These are phyloP conservation scores for Watsonalla cultraria DNA, from an alignment of 2,888 invertebrate species.

Conservation along the genomic window DNA sequence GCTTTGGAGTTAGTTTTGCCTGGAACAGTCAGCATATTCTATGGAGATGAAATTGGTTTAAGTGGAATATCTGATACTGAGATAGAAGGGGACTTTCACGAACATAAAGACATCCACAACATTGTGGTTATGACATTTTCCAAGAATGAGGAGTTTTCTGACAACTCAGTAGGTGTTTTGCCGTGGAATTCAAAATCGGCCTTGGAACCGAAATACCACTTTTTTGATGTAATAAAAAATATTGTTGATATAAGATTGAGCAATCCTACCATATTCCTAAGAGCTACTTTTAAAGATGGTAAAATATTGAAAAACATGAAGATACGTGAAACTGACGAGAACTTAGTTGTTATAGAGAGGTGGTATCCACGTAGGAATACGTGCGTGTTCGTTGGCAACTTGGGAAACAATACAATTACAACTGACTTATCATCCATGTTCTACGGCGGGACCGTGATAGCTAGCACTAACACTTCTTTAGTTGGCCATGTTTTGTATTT, in stretches of 20 bases:
- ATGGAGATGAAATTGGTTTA: constrained; percentile 93
- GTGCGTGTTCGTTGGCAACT: constrained; percentile 86
- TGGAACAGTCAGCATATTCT: constrained; percentile 91
- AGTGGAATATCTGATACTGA: constrained; percentile 72
- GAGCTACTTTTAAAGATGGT: constrained; percentile 82
- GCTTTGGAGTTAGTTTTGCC: constrained; percentile 90
- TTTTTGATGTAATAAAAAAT: constrained; percentile 74
- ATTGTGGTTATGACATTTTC: constrained; percentile 84
- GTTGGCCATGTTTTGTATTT: constrained; percentile 63
- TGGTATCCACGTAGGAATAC: constrained; percentile 89
- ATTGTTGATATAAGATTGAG: constrained; percentile 79
- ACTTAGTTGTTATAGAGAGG: constrained; percentile 85
- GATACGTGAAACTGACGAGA: constrained; percentile 80
- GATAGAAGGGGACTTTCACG: constrained; percentile 77
- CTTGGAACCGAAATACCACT: constrained; percentile 69
- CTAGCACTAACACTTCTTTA: constrained; percentile 55
- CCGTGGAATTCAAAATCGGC: constrained; percentile 82
- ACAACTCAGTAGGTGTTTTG: constrained; percentile 59
- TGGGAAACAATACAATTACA: constrained; percentile 78
- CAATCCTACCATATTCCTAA: constrained; percentile 86
- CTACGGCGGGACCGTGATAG: constrained; percentile 82
- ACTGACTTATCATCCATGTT: constrained; percentile 87
- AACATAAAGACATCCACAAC: constrained; percentile 82
- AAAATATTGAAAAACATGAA: constrained; percentile 82
- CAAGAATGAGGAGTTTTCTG: constrained; percentile 41